phyloP scores from a whole-genome alignment of 2,797 vertebrate genomes.

The Holocentrus rufus region DNA sequence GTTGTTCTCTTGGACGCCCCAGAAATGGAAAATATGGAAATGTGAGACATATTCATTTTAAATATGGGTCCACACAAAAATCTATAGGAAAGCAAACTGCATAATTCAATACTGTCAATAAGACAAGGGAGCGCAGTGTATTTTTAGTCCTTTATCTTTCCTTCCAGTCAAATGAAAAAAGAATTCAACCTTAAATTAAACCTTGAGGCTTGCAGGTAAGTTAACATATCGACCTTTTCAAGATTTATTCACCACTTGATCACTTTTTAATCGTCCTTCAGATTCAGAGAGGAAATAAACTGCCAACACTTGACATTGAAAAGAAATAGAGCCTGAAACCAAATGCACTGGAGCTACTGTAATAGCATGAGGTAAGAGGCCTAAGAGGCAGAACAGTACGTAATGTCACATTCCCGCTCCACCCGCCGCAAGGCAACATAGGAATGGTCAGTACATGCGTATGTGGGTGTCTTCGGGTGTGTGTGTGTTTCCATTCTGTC shows the following conservation, averaged over 20 bases:
- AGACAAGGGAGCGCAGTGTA: neutral
- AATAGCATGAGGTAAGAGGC: neutral
- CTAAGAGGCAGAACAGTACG: neutral
- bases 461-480: neutral
- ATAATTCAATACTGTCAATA: neutral
- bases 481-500: neutral
- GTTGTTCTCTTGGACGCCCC: too few species aligned
- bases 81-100: neutral
- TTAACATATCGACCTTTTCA: neutral
- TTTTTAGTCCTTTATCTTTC: neutral
- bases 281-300: constrained; percentile 4
- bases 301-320: constrained; percentile 6
- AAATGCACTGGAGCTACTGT: neutral
- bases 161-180: neutral
- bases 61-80: neutral
- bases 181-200: too few species aligned
- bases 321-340: neutral
- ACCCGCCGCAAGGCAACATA: constrained; percentile 2
- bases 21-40: too few species aligned
- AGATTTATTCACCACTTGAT: neutral
- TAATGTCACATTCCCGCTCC: constrained; percentile 32
- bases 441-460: neutral
- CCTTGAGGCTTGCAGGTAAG: too few species aligned
- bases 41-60: too few species aligned
- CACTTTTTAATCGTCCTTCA: neutral